Evolutionary conservation across 2,797 vertebrate genomes (phyloP), one percentile per base, ranked within the genome.

Genomic region (Scomberomorus guttatus): DNA sequence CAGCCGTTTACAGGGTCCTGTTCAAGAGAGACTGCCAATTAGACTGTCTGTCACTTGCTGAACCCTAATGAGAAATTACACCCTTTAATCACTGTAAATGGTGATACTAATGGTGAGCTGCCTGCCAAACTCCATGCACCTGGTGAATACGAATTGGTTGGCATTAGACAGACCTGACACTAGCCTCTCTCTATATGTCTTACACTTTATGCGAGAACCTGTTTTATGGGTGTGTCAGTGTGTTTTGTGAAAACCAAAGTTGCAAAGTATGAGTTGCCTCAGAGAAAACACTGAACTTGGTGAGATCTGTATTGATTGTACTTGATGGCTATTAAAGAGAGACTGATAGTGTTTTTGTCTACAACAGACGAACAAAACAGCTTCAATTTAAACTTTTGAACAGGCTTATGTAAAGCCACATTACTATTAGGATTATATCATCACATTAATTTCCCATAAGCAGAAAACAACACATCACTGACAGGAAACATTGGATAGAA

Each of bases 31-130:
- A 50, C 77, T 73, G 82, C 63, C 84, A 85, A 85, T 90, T 84
- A 84, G 56, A 75, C 82, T 85, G 81, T 85, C 82, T 63, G 74
- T 87, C 83, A 87, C 63, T 68, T 15, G 25, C n/a, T 13, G 72
- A 63, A 62, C 70, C 54, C 24, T 80, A 86, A 89, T 86, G 78
- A 83, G 84, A 84, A 88, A 89, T 90, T 83, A 88, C 77, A 83
- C 60, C 71, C 67, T 81, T 86, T 92, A 91, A 90, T 90, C 79
- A 72, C 80, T 79, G 77, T 75, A 89, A 86, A 87, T 70, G 82
- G 65, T 87, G 63, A 87, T 81, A 63, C 71, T 83, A 79, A 91
- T 88, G 77, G 77, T 78, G 70, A 90, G 72, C 75, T 90, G 88
- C 83, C 91, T 90, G 91, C 86, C 88, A 92, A 82, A 79, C 80